Base-by-base conservation (phyloP, 2,888 invertebrate species). In the Danaus chrysippus region DNA sequence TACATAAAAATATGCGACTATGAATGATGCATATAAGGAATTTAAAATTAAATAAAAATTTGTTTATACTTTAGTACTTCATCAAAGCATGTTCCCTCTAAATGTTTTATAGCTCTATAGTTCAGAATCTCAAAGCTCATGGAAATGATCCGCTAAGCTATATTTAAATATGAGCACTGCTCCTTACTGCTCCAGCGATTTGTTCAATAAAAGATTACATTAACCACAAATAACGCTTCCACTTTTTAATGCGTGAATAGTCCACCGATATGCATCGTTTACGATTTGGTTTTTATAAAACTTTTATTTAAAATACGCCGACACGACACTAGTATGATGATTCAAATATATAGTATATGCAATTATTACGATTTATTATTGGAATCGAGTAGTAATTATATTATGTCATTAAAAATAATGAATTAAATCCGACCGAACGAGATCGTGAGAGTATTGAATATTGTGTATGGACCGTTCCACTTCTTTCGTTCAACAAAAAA, bases 131-230 rank as follows among this genome's bases (percentile, higher is more conserved):
- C 74, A 68, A 73, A 77, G 79, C 81, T 82, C 83, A 86, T 85
- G 86, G 84, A 86, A 86, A 87, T 86, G 72, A 44, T 72, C 78
- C 83, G 86, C 87, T 87, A 88, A 76, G 82, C 72, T 77, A 84
- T 85, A 90, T 87, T 88, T 88, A 88, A 89, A 88, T 88, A 84
- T 86, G 82, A 85, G 82, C 76, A 78, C 76, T 83, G 83, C 78
- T 73, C 73, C 78, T 74, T 76, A 34, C 23, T 34, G 6, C 6
- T 34, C 76, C 71, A 73, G 82, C 80, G 83, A 87, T 88, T 87
- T 85, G 81, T 83, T 75, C 82, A 81, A 82, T 83, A 81, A 82
- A 79, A 74, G 71, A 70, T 63, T 60, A 71, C 78, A 78, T 82
- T 76, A 79, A 66, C 73, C 66, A 73, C 74, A 75, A 76, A 74